Conservation (phyloP, 2,888 invertebrate genomes). For the Hetaerina titia region DNA sequence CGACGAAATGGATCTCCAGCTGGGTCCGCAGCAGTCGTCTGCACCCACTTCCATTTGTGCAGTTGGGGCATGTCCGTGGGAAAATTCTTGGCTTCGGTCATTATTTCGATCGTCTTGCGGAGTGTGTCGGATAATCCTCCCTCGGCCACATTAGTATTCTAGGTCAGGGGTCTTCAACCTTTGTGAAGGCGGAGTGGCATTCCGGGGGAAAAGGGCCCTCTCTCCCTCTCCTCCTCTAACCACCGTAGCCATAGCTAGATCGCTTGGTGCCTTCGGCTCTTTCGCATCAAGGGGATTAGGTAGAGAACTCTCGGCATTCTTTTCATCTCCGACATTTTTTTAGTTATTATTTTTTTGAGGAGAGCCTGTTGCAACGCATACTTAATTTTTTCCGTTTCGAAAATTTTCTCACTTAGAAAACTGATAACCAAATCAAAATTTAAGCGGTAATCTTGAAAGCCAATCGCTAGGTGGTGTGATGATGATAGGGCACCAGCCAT, state of each 20-base stretch:
- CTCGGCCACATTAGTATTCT: neutral
- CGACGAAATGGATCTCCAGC: too few relatives aligned
- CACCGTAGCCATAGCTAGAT: neutral
- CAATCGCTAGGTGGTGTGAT: too few relatives aligned
- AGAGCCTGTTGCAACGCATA: neutral
- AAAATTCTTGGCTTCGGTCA: neutral
- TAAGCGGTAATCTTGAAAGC: neutral
- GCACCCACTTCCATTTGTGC: neutral
- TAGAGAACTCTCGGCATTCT: neutral
- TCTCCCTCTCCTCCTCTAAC: neutral
- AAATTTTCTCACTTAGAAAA: neutral
- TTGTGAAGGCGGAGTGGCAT: neutral
- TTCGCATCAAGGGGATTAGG: neutral
- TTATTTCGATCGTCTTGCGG: neutral
- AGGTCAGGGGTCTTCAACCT: constrained; percentile 25
- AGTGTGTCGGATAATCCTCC: neutral
- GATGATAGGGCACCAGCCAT: too few relatives aligned
- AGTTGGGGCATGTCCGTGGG: neutral
- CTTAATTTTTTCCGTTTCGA: neutral
- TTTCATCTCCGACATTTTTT: neutral
- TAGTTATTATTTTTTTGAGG: neutral
- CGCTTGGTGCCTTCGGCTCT: neutral
- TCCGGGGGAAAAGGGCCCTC: neutral
- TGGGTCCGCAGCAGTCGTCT: neutral
- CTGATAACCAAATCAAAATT: neutral